Percentiles rank a stretch among this genome's conserved stretches.
These are phyloP conservation scores for Bettongia penicillata DNA, from an alignment of 2,113 vertebrate genomes.

Conservation along the genomic window DNA sequence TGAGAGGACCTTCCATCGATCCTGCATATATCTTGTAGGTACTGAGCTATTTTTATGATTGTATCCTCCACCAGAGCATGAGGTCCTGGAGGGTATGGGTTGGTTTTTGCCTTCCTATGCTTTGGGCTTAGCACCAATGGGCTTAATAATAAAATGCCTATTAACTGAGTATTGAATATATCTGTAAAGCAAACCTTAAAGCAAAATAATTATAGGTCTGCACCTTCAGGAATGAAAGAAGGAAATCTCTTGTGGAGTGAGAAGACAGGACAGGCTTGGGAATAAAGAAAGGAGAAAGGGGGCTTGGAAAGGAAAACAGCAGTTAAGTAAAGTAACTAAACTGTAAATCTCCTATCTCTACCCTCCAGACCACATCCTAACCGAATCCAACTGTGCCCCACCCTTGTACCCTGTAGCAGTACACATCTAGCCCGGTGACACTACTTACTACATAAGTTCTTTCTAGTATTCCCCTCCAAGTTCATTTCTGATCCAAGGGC, in stretches of 20 bases:
- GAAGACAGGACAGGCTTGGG: neutral
- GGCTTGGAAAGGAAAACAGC: constrained; percentile 1
- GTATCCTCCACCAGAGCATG: neutral
- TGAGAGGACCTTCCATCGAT: neutral
- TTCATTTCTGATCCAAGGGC: neutral
- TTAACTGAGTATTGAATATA: neutral
- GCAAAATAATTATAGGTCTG: neutral
- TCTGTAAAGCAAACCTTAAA: neutral
- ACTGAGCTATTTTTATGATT: neutral
- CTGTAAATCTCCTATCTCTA: constrained; percentile 73
- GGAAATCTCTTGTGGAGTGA: neutral
- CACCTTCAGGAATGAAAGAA: neutral
- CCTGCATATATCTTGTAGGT: neutral
- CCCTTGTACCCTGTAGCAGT: constrained; percentile 32
- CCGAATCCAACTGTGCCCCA: constrained; percentile 62
- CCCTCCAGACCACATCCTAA: constrained; percentile 69
- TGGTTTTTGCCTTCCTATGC: neutral
- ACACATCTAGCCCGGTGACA: constrained; percentile 38
- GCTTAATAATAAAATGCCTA: neutral
- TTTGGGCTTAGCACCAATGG: neutral
- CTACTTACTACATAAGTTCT: constrained; percentile 48
- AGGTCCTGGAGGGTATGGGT: neutral
- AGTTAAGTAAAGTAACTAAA: constrained; percentile 53
- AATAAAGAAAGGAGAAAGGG: neutral
- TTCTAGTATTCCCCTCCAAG: constrained; percentile 1